phyloP scores from a whole-genome alignment of 1,140 invertebrate species.

The Doryteuthis pealeii region DNA sequence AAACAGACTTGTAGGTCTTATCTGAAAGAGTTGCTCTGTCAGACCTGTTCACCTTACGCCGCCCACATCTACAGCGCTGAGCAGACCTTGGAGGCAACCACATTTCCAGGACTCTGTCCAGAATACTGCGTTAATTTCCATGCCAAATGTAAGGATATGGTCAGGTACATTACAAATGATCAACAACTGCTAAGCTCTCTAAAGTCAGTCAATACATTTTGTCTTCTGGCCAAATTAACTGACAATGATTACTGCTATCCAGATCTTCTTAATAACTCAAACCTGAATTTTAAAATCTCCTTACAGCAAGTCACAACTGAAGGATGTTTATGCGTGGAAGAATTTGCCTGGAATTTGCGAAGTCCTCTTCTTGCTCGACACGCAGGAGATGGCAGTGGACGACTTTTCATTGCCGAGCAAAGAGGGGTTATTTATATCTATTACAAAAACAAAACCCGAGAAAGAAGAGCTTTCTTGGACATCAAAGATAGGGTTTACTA shows the following conservation, averaged over 20 bases:
- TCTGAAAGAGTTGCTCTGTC: conserved; percentile 39
- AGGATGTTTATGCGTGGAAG: conserved; percentile 53
- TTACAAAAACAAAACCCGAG: conserved; percentile 34
- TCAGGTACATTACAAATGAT: conserved; percentile 32
- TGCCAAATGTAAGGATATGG: conserved; percentile 31
- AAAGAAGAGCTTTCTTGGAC: conserved; percentile 39
- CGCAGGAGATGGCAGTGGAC: conserved; percentile 40
- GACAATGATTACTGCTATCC: conserved; percentile 56
- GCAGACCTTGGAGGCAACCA: conserved; percentile 23
- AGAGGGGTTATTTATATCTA: conserved; percentile 42
- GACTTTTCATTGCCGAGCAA: conserved; percentile 53
- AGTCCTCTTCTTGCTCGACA: conserved; percentile 47
- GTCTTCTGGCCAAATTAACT: conserved; percentile 27
- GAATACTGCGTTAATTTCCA: conserved; percentile 42
- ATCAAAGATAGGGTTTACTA: conserved; percentile 26
- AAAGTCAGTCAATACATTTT: conserved; percentile 33
- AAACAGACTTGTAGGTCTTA: background rate
- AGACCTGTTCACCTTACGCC: conserved; percentile 51
- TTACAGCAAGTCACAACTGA: conserved; percentile 31
- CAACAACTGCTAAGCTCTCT: conserved; percentile 12
- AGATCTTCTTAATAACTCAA: conserved; percentile 34
- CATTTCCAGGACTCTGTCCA: conserved; percentile 45
- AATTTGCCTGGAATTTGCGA: conserved; percentile 30
- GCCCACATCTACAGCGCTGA: conserved; percentile 51
- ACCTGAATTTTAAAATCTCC: conserved; percentile 34